phyloP scores from a whole-genome alignment of 2,797 vertebrate genomes.

The Coreius guichenoti region DNA sequence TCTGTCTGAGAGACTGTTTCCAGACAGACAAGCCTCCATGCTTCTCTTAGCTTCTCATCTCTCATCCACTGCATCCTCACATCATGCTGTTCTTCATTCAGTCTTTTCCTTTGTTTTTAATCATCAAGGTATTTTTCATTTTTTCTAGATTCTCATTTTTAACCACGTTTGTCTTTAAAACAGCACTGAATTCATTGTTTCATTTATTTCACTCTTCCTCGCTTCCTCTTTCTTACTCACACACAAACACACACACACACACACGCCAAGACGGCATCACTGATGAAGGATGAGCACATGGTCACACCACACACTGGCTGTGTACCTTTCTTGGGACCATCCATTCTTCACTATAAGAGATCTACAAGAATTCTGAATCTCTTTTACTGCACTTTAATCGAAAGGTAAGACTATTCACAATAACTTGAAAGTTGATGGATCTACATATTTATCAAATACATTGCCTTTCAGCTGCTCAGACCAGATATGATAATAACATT shows the following conservation, averaged over 20 bases:
- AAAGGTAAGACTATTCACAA: conserved; percentile 50
- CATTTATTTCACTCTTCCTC: conserved; percentile 19
- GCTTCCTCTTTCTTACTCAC: not conserved
- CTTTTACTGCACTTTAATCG: not conserved
- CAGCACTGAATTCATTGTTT: not conserved
- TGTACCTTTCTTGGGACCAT: conserved; percentile 8
- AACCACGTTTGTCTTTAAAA: not conserved
- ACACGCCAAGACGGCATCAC: conserved; percentile 17
- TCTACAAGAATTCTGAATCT: conserved; percentile 1
- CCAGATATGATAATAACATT: not conserved
- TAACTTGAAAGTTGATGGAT: not conserved
- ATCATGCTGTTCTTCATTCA: conserved; percentile 23
- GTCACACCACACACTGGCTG: conserved; percentile 41
- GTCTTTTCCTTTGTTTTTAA: conserved; percentile 14
- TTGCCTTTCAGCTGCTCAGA: not conserved
- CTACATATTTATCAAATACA: not conserved
- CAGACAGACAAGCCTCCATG: conserved; percentile 59
- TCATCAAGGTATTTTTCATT: not conserved
- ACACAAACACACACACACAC: conserved; percentile 32
- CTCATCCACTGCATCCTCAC: conserved; percentile 10
- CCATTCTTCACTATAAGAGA: not conserved
- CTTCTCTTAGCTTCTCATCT: conserved; percentile 44
- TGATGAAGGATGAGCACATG: conserved; percentile 54
- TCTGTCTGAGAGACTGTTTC: conserved; percentile 60
- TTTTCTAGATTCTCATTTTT: not conserved